These are phyloP conservation scores for Brienomyrus longianalis DNA, from an alignment of 2,113 vertebrate species.

Conservation along the genomic window DNA sequence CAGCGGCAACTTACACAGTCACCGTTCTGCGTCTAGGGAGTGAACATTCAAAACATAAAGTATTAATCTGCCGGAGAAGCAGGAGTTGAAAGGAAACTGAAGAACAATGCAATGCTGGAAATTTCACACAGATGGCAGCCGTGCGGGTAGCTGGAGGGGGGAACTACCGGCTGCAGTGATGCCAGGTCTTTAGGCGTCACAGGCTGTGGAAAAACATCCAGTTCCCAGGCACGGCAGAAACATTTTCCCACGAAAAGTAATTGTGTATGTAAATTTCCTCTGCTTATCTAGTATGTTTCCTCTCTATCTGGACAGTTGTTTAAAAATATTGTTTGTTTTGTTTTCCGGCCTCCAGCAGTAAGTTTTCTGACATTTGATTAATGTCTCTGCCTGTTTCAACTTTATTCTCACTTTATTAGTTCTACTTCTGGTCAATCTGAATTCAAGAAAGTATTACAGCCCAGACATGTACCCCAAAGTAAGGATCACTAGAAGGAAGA, in stretches of 20 bases:
- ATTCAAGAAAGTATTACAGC: not conserved
- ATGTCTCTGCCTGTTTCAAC: not conserved
- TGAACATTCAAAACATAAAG: conserved; percentile 24
- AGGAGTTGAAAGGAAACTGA: conserved; percentile 48
- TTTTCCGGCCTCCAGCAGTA: conserved; percentile 45
- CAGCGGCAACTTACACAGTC: conserved; percentile 48
- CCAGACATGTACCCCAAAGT: not conserved
- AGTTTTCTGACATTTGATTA: conserved; percentile 19
- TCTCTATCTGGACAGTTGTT: conserved; percentile 23
- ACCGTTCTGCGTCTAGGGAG: not conserved
- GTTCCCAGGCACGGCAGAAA: conserved; percentile 47
- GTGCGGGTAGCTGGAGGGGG: conserved; percentile 41
- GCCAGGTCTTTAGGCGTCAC: conserved; percentile 27
- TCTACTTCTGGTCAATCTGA: not conserved
- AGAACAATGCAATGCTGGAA: conserved; percentile 59
- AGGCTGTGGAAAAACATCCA: conserved; percentile 48
- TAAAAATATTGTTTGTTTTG: conserved; percentile 41
- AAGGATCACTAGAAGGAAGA: not conserved
- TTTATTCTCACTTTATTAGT: not conserved
- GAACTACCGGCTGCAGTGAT: conserved; percentile 35
- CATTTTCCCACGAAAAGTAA: conserved; percentile 50
- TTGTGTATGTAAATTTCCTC: conserved; percentile 46
- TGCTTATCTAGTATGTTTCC: conserved; percentile 41
- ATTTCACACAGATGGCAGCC: conserved; percentile 29
- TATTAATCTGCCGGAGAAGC: conserved; percentile 47